A percentile compares a stretch with the other conserved stretches of the same genome.
Conservation (phyloP, 2,113 vertebrate genomes). For the Meles meles region DNA sequence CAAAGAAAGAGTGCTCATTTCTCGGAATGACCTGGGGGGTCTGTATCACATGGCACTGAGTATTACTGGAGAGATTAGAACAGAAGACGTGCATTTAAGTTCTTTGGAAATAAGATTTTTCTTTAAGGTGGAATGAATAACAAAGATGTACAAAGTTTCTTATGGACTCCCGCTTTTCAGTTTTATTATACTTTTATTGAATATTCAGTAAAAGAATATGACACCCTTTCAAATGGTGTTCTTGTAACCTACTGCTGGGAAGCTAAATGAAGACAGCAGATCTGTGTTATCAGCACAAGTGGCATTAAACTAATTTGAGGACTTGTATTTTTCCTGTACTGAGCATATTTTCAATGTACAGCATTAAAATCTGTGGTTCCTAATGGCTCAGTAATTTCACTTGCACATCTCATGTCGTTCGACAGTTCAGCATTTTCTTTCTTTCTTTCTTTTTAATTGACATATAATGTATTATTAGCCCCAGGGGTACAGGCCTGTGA, state of each 20-base stretch:
- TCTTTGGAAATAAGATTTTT: background rate
- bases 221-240: background rate
- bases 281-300: background rate
- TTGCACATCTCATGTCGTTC: background rate
- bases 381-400: conserved; percentile 5
- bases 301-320: background rate
- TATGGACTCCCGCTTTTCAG: conserved; percentile 7
- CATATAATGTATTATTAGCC: too few relatives aligned
- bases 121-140: conserved; percentile 3
- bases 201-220: conserved; percentile 60
- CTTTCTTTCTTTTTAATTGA: too few relatives aligned
- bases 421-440: background rate
- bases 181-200: conserved; percentile 58
- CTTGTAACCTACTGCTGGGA: background rate
- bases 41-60: background rate
- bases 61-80: background rate
- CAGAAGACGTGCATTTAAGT: background rate
- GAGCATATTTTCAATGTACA: background rate
- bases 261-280: conserved; percentile 5
- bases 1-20: background rate
- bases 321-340: background rate
- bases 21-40: background rate
- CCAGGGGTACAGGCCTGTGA: too few relatives aligned
- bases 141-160: background rate
- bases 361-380: background rate